These are phyloP conservation scores for Colaptes auratus DNA, from an alignment of 2,113 vertebrate genomes.

Conservation along the genomic window DNA sequence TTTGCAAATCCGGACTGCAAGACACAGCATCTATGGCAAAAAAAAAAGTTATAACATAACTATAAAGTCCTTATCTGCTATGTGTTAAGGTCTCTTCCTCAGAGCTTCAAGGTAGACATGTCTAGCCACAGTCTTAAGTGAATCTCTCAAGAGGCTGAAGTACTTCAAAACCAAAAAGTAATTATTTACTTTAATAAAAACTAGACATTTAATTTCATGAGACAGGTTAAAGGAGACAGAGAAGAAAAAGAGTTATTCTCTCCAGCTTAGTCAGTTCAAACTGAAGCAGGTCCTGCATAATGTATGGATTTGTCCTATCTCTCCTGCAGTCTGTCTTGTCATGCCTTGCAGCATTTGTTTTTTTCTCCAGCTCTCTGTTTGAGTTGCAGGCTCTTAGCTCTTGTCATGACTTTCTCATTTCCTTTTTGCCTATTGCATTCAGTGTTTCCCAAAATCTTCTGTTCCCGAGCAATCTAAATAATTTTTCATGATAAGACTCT, in stretches of 20 bases:
- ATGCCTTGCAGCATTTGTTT: neutral
- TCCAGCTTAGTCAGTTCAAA: neutral
- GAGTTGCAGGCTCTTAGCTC: neutral
- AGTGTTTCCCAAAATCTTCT: neutral
- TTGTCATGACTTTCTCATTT: neutral
- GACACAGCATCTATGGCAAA: neutral
- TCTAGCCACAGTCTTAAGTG: neutral
- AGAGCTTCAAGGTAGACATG: neutral
- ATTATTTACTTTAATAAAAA: neutral
- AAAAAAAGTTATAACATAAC: neutral
- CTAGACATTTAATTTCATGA: neutral
- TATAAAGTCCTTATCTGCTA: neutral
- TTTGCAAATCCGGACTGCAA: neutral
- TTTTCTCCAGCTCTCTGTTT: neutral
- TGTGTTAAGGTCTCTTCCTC: neutral
- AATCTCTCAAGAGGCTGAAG: neutral
- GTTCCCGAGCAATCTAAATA: neutral
- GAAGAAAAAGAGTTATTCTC: neutral
- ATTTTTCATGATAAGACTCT: neutral
- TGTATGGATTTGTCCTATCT: neutral
- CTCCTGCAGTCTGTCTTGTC: neutral
- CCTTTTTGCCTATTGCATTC: neutral
- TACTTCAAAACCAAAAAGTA: neutral
- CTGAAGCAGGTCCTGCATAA: neutral
- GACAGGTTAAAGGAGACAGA: neutral